Evolutionary conservation across 1,140 invertebrate genomes (phyloP).

Genomic region (Asobara japonica): DNA sequence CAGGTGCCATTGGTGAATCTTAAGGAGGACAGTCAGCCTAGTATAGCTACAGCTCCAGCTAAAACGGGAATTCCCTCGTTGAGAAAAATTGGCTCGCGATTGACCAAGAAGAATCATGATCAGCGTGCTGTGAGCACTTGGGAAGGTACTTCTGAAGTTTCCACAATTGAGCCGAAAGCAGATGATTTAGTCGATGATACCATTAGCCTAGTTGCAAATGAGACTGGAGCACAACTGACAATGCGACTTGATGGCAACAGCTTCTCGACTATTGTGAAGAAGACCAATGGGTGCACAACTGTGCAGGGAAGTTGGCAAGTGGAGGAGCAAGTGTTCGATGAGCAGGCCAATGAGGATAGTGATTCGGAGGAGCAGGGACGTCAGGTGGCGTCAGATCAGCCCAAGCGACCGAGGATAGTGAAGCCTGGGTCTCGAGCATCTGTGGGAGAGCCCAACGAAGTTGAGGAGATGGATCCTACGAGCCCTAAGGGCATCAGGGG

Average conservation of each 20-base stretch:
- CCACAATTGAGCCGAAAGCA: constrained; percentile 62
- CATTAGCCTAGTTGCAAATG: constrained; percentile 75
- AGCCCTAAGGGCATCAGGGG: constrained; percentile 78
- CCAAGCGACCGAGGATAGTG: constrained; percentile 65
- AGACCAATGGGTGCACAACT: neutral
- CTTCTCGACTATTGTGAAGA: constrained; percentile 33
- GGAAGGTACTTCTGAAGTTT: constrained; percentile 49
- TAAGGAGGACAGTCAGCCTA: constrained; percentile 51
- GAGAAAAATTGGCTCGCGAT: constrained; percentile 62
- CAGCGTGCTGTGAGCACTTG: neutral
- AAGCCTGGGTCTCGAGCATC: constrained; percentile 57
- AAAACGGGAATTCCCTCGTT: constrained; percentile 65
- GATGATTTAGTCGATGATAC: constrained; percentile 71
- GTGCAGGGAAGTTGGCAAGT: constrained; percentile 14
- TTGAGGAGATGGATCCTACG: constrained; percentile 54
- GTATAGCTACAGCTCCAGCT: constrained; percentile 36
- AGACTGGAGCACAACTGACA: constrained; percentile 66
- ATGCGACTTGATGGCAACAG: constrained; percentile 55
- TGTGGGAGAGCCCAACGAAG: constrained; percentile 52
- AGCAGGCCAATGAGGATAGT: constrained; percentile 3
- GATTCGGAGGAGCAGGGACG: constrained; percentile 49
- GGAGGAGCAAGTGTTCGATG: constrained; percentile 18
- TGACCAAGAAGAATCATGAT: constrained; percentile 66
- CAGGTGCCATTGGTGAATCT: constrained; percentile 48
- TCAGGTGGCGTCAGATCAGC: constrained; percentile 55